Conservation (phyloP, 2,797 vertebrate genomes). For the Paedocypris micromegethes region DNA sequence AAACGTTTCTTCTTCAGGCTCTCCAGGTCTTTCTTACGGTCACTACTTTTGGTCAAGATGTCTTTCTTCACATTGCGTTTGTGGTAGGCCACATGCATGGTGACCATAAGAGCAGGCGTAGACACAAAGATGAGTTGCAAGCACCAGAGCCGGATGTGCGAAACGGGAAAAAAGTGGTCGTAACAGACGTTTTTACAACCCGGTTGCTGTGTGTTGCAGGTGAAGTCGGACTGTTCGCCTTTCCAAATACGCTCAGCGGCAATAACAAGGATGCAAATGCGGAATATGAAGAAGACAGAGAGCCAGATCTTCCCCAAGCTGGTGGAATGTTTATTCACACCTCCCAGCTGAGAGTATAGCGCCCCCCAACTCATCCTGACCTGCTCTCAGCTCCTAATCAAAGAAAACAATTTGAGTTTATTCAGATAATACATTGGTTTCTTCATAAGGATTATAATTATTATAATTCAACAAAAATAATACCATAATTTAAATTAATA, state of each 20-base stretch:
- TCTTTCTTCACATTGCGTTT: conserved; percentile 77
- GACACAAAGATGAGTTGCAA: conserved; percentile 97
- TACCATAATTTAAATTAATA: too few species aligned
- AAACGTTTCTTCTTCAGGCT: conserved; percentile 75
- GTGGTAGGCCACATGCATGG: conserved; percentile 88
- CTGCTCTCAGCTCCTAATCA: conserved; percentile 50
- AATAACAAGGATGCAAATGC: conserved; percentile 93
- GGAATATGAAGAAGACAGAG: conserved; percentile 94
- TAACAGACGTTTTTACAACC: conserved; percentile 98
- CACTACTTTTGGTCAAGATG: conserved; percentile 65
- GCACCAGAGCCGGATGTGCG: conserved; percentile 95
- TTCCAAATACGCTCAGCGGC: conserved; percentile 95
- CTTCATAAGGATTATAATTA: too few species aligned
- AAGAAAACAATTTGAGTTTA: neutral
- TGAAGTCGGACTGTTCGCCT: conserved; percentile 90
- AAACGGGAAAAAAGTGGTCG: conserved; percentile 93
- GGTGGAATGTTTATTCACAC: conserved; percentile 95
- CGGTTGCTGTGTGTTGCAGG: conserved; percentile 92
- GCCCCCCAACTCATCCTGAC: conserved; percentile 82
- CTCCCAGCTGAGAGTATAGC: conserved; percentile 82
- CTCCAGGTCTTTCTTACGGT: conserved; percentile 70
- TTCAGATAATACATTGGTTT: too few species aligned
- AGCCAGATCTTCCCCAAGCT: conserved; percentile 97
- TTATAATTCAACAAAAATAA: too few species aligned
- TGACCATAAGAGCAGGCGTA: conserved; percentile 87